Percentiles rank a stretch among this genome's conserved stretches.
Evolutionary conservation across 2,888 invertebrate genomes (phyloP).

Genomic region (Anagyrus pseudococci): DNA sequence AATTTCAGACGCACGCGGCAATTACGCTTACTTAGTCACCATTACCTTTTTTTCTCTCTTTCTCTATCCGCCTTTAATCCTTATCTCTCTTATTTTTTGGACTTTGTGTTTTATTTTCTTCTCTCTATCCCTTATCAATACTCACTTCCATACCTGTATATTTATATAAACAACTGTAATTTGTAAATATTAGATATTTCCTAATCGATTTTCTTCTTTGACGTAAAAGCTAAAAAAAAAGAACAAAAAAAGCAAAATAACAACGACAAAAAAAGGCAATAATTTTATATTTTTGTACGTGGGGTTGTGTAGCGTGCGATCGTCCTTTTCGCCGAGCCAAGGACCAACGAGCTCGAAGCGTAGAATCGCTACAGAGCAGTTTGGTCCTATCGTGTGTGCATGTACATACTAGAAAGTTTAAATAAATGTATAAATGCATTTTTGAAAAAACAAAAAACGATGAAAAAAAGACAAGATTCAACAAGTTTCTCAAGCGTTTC

Average conservation of each 20-base stretch:
- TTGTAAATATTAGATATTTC: conserved; percentile 33
- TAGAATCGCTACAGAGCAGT: no score
- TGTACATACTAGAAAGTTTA: conserved; percentile 38
- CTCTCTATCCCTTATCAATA: no score
- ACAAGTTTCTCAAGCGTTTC: no score
- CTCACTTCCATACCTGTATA: conserved; percentile 18
- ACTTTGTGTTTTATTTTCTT: no score
- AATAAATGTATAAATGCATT: conserved; percentile 39
- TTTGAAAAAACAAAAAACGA: conserved; percentile 6
- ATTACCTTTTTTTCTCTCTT: conserved; percentile 4
- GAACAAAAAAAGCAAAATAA: conserved; percentile 2
- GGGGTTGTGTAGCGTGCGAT: conserved; percentile 10
- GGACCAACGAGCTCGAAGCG: conserved; percentile 2
- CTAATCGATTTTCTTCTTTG: conserved; percentile 12
- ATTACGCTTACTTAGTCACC: conserved; percentile 37
- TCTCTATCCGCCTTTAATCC: no score
- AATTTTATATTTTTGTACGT: conserved; percentile 9
- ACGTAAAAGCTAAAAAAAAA: background rate
- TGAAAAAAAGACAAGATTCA: background rate
- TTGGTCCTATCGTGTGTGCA: conserved; percentile 1
- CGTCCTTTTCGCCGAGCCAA: conserved; percentile 11
- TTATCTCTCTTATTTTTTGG: no score
- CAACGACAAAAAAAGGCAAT: background rate
- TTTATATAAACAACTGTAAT: conserved; percentile 31
- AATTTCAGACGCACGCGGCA: no score